phyloP scores from a whole-genome alignment of 1,140 invertebrate genomes.

The Drosophila hydei region DNA sequence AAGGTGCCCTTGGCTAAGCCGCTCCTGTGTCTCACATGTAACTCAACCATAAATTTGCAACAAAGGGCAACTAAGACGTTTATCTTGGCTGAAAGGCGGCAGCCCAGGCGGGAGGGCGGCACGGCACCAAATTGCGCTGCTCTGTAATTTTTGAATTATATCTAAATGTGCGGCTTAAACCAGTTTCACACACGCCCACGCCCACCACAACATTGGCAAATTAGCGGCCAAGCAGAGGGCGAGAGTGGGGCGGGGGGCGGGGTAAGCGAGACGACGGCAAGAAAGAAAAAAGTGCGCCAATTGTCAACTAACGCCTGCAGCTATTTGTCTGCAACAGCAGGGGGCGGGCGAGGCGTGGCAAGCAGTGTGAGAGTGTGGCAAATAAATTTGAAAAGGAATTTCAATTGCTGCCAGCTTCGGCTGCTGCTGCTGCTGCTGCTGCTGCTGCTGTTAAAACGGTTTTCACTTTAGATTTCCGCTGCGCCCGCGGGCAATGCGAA shows the following conservation, averaged over 20 bases:
- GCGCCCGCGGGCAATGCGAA: conserved; percentile 40
- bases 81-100: conserved; percentile 50
- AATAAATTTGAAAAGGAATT: conserved; percentile 54
- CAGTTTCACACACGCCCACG: conserved; percentile 34
- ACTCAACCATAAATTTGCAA: conserved; percentile 48
- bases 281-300: conserved; percentile 43
- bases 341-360: background rate
- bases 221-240: conserved; percentile 10
- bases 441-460: conserved; percentile 73
- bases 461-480: conserved; percentile 80
- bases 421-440: conserved; percentile 16
- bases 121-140: conserved; percentile 53
- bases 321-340: conserved; percentile 34
- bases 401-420: conserved; percentile 58
- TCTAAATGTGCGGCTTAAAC: conserved; percentile 60
- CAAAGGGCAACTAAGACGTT: conserved; percentile 58
- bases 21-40: conserved; percentile 58
- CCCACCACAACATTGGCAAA: conserved; percentile 15
- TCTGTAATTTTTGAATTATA: conserved; percentile 81
- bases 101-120: conserved; percentile 10
- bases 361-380: background rate
- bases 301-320: conserved; percentile 78
- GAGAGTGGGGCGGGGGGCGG: background rate
- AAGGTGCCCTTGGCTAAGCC: background rate
- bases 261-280: background rate